These are phyloP conservation scores for Melanotaenia parkinsoni DNA, from an alignment of 2,797 vertebrate genomes.

Conservation along the genomic window DNA sequence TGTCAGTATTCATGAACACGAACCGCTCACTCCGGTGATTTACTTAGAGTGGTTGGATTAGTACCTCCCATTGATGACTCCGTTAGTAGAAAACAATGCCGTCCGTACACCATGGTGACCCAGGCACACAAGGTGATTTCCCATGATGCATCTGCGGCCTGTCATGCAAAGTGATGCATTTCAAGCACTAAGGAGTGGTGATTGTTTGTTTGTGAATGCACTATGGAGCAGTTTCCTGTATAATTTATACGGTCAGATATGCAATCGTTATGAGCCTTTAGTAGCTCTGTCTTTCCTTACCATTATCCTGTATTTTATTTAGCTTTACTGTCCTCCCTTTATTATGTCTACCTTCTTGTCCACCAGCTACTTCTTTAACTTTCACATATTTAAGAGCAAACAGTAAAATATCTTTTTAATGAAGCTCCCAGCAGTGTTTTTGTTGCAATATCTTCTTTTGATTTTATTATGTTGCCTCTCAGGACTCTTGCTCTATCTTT, in stretches of 20 bases:
- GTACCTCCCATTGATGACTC: slow-evolving; percentile 33
- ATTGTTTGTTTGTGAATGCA: slow-evolving; percentile 47
- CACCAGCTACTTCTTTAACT: background rate
- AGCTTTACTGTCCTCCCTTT: background rate
- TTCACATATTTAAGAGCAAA: background rate
- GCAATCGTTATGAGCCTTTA: slow-evolving; percentile 49
- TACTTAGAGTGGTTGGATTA: slow-evolving; percentile 66
- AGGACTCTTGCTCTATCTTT: background rate
- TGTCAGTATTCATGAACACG: slow-evolving; percentile 76
- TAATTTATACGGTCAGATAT: slow-evolving; percentile 53
- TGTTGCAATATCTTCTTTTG: background rate
- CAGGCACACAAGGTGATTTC: slow-evolving; percentile 48
- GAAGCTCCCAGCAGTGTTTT: background rate
- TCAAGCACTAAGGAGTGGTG: slow-evolving; percentile 17
- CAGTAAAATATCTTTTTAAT: background rate
- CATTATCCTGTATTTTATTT: slow-evolving; percentile 8
- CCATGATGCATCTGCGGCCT: slow-evolving; percentile 52
- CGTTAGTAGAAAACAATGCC: slow-evolving; percentile 38
- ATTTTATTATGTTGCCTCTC: background rate
- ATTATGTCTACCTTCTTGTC: background rate
- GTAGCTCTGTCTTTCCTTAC: slow-evolving; percentile 1
- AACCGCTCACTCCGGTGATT: slow-evolving; percentile 64
- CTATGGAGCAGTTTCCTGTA: slow-evolving; percentile 48
- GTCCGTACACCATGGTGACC: slow-evolving; percentile 42
- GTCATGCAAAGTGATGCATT: slow-evolving; percentile 46